These are phyloP conservation scores for Labeo catla DNA, from an alignment of 2,113 vertebrate genomes.

Conservation along the genomic window DNA sequence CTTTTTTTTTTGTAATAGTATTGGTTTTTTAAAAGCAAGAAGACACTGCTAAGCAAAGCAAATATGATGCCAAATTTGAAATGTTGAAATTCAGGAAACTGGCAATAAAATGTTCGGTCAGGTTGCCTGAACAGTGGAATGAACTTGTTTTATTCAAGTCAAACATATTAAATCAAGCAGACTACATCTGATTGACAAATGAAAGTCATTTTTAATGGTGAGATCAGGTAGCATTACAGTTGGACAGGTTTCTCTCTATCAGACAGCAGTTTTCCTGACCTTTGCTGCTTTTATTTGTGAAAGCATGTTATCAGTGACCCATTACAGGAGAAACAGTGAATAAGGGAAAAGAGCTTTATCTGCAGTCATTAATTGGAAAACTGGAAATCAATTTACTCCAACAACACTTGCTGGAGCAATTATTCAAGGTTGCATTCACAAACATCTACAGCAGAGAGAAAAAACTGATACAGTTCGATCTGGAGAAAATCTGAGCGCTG, in stretches of 20 bases:
- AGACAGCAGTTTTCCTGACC: not conserved
- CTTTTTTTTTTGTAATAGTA: no score
- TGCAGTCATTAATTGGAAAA: constrained; percentile 66
- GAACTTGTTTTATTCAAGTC: not conserved
- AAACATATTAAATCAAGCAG: not conserved
- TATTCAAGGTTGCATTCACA: constrained; percentile 63
- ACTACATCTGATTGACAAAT: not conserved
- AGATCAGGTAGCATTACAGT: not conserved
- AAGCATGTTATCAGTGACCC: constrained; percentile 45
- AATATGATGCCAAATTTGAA: no score
- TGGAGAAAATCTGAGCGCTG: no score
- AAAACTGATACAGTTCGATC: not conserved
- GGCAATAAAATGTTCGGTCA: not conserved
- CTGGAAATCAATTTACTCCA: constrained; percentile 75
- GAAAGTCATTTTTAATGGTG: not conserved
- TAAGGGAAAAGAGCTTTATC: constrained; percentile 59
- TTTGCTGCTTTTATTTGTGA: constrained; percentile 32
- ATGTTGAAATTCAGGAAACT: no score
- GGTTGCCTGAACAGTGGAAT: not conserved
- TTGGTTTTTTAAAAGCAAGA: no score
- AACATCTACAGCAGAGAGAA: not conserved
- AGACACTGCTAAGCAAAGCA: no score
- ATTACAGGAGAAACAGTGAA: constrained; percentile 62
- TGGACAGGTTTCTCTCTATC: not conserved
- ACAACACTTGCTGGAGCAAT: constrained; percentile 50